Conservation (phyloP, 2,797 vertebrate genomes). For the Lagocephalus sceleratus region DNA sequence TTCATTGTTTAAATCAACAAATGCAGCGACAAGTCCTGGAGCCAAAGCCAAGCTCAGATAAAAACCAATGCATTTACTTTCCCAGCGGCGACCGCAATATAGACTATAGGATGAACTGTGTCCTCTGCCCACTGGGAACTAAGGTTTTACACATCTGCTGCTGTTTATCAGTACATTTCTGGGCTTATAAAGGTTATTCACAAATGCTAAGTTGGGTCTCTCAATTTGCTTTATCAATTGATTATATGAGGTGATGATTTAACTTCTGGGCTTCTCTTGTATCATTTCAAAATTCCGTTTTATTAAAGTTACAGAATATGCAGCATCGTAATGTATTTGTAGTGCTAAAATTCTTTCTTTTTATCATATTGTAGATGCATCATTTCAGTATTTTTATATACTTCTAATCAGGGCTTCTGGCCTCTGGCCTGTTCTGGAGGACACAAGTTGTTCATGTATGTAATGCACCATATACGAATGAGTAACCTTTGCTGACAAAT, state of each 20-base stretch:
- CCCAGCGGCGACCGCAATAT: constrained; percentile 17
- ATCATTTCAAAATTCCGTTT: too few species aligned
- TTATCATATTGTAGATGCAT: too few species aligned
- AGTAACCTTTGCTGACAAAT: constrained; percentile 52
- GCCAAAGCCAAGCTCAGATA: constrained; percentile 32
- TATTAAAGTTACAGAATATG: too few species aligned
- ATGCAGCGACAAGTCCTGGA: constrained; percentile 56
- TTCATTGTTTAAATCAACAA: constrained; percentile 57
- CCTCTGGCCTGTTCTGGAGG: constrained; percentile 39
- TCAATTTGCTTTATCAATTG: constrained; percentile 15
- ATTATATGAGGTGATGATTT: constrained; percentile 26
- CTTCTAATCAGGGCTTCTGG: too few species aligned
- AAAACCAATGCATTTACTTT: constrained; percentile 22
- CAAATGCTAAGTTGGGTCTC: constrained; percentile 22
- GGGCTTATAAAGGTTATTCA: constrained; percentile 2
- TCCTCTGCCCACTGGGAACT: constrained; percentile 26
- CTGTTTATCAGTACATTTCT: too few species aligned
- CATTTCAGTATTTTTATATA: too few species aligned
- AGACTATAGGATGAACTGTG: constrained; percentile 35
- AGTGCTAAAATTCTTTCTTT: too few species aligned
- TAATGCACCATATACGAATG: constrained; percentile 50
- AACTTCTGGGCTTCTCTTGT: constrained; percentile 18
- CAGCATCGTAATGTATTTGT: too few species aligned
- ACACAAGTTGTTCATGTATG: constrained; percentile 52
- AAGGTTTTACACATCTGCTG: constrained; percentile 21